Evolutionary conservation across 2,113 vertebrate species (phyloP).

Genomic region (Rhinogobius similis): DNA sequence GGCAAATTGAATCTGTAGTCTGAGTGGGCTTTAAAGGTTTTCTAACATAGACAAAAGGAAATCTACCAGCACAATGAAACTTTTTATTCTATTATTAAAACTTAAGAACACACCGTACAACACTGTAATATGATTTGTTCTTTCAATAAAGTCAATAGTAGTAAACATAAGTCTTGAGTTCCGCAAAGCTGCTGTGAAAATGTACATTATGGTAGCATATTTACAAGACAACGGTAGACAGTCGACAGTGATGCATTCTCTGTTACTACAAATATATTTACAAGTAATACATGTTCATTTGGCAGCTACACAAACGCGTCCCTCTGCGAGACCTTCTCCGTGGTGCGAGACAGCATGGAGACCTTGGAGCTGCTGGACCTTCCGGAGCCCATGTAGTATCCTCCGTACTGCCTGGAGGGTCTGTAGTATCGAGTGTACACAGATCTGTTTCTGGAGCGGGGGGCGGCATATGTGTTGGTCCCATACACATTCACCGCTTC

Average conservation of each 20-base stretch:
- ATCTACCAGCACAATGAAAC: background rate
- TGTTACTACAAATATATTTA: background rate
- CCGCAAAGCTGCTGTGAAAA: background rate
- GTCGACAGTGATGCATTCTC: background rate
- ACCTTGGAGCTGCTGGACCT: constrained; percentile 45
- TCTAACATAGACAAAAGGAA: background rate
- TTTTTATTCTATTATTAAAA: background rate
- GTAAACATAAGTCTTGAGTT: background rate
- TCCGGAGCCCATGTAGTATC: constrained; percentile 42
- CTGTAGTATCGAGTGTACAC: constrained; percentile 58
- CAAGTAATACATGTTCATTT: background rate
- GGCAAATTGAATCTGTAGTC: background rate
- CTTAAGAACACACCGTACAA: background rate
- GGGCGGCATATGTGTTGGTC: constrained; percentile 40
- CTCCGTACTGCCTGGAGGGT: constrained; percentile 45
- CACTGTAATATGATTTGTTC: background rate
- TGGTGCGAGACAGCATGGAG: constrained; percentile 58
- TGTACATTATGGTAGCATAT: background rate
- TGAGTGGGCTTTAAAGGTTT: background rate
- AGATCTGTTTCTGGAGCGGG: constrained; percentile 42
- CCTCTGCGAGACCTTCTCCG: constrained; percentile 55
- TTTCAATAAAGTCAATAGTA: background rate
- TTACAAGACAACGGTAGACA: background rate
- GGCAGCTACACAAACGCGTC: constrained; percentile 72
- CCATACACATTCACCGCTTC: constrained; percentile 21